Evolutionary conservation across 2,797 vertebrate genomes (phyloP).

Genomic region (Gallirallus australis): DNA sequence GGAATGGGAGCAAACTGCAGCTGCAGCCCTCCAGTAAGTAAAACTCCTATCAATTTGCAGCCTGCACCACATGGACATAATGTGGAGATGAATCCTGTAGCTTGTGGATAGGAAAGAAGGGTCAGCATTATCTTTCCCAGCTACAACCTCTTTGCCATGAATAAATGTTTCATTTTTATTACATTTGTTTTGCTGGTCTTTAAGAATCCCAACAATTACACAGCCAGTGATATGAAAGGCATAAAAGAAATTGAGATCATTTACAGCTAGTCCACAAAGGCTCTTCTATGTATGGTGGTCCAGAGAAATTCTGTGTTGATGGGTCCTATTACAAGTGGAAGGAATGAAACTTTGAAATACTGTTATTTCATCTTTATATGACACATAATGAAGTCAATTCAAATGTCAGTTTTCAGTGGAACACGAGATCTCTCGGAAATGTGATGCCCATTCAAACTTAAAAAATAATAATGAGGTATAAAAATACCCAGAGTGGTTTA

Average conservation of each 20-base stretch:
- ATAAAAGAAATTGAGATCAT: background rate
- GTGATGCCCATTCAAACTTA: background rate
- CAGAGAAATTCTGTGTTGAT: background rate
- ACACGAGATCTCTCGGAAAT: background rate
- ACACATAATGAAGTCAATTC: constrained; percentile 40
- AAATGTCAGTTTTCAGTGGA: constrained; percentile 26
- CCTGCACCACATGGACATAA: background rate
- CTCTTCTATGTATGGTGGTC: background rate
- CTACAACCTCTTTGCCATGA: background rate
- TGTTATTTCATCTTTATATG: constrained; percentile 53
- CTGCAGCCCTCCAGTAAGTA: background rate
- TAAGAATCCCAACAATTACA: background rate
- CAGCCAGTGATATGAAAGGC: background rate
- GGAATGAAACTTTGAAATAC: constrained; percentile 16
- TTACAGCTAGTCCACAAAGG: constrained; percentile 23
- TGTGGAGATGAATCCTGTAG: background rate
- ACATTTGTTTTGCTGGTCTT: background rate
- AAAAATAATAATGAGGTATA: background rate
- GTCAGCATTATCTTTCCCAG: background rate
- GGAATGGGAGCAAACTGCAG: background rate
- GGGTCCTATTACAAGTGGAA: constrained; percentile 16
- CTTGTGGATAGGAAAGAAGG: background rate
- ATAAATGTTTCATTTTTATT: background rate
- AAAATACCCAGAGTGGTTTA: constrained; percentile 7
- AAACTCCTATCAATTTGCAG: background rate